Evolutionary conservation across 2,888 invertebrate species (phyloP).

Genomic region (Acanthosoma haemorrhoidale): DNA sequence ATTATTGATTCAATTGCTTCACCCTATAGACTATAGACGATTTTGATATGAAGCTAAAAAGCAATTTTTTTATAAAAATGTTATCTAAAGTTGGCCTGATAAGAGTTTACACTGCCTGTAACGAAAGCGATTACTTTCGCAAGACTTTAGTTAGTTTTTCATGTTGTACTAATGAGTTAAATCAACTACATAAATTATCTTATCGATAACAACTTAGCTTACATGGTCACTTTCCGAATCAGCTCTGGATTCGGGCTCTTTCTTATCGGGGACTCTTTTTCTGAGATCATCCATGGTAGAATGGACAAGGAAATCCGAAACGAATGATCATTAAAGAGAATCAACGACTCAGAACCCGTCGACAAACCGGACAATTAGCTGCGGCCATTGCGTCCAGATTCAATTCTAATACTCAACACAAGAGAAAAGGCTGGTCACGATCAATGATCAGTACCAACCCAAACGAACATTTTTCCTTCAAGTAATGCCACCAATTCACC

Average conservation of each 20-base stretch:
- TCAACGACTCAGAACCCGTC: background rate
- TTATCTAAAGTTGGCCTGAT: too few species aligned
- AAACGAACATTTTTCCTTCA: too few species aligned
- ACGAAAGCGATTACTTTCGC: too few species aligned
- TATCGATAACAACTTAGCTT: slow-evolving; percentile 16
- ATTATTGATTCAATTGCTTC: too few species aligned
- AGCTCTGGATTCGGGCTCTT: slow-evolving; percentile 32
- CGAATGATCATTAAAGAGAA: background rate
- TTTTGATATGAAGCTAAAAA: too few species aligned
- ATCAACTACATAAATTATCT: background rate
- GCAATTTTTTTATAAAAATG: too few species aligned
- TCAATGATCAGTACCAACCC: slow-evolving; percentile 31
- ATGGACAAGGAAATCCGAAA: background rate
- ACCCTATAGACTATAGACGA: too few species aligned
- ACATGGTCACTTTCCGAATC: slow-evolving; percentile 37
- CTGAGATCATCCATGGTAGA: slow-evolving; percentile 34
- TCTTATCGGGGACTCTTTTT: slow-evolving; percentile 31
- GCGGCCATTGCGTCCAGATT: background rate
- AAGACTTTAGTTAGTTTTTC: background rate
- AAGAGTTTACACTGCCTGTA: too few species aligned
- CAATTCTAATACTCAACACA: slow-evolving; percentile 7
- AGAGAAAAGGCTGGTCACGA: slow-evolving; percentile 25
- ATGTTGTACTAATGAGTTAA: background rate
- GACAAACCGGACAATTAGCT: background rate
- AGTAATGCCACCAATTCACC: too few species aligned